Evolutionary conservation across 2,888 invertebrate genomes (phyloP), one percentile per base, ranked within the genome.

Genomic region (Brachypterus glaber): DNA sequence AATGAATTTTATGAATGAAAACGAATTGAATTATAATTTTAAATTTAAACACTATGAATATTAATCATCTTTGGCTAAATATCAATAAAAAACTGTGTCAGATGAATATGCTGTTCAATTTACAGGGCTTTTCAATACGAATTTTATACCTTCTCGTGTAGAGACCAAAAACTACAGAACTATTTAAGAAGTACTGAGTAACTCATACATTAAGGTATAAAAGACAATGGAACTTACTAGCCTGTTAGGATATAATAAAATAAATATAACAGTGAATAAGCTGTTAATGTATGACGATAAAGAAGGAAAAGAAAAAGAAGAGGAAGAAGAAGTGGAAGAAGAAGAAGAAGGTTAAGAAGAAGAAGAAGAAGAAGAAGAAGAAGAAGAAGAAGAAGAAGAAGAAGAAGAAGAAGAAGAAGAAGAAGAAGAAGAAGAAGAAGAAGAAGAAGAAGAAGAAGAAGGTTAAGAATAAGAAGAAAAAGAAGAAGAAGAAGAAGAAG

Each of bases 21-120:
- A 13, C 12, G 11, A 13, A 13, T 9, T 9, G 12, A 27, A 27
- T 27, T 27, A 27, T 13, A 27, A 27, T 27, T 27, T 27, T 27
- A 27, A 27, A 27, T 27, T 27, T 27, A 27, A n/a, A n/a, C n/a
- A n/a, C n/a, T 27, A 27, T 27, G 27, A 27, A 27, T 27, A 27
- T 27, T 27, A 11, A 27, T 27, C 27, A 27, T 13, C 7, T n/a
- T n/a, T n/a, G n/a, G n/a, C n/a, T n/a, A n/a, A n/a, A n/a, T n/a
- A n/a, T n/a, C n/a, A n/a, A n/a, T n/a, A n/a, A n/a, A n/a, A n/a
- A n/a, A n/a, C n/a, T n/a, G n/a, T n/a, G n/a, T n/a, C n/a, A n/a
- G n/a, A n/a, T n/a, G n/a, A n/a, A n/a, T n/a, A n/a, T n/a, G n/a
- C n/a, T n/a, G n/a, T n/a, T n/a, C n/a, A n/a, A n/a, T n/a, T n/a